Conservation (phyloP, 2,797 vertebrate species). For the Cyclopterus lumpus region DNA sequence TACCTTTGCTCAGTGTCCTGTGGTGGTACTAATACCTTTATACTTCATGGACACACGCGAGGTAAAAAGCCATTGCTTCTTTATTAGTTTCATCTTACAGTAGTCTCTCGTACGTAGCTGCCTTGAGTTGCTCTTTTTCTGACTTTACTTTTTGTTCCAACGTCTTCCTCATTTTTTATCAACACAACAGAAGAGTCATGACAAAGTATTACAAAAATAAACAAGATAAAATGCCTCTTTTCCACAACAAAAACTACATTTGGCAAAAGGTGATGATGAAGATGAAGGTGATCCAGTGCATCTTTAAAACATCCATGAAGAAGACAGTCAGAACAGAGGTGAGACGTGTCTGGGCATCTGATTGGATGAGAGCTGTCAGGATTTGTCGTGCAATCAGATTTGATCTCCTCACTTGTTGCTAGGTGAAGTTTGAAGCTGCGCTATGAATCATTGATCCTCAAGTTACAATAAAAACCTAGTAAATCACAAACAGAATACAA, state of each 20-base stretch:
- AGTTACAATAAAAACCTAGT: conserved; percentile 29
- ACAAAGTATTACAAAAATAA: conserved; percentile 69
- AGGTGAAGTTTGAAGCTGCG: conserved; percentile 26
- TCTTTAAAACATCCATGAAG: conserved; percentile 56
- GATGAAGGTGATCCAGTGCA: conserved; percentile 76
- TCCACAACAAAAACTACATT: conserved; percentile 78
- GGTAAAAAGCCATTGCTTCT: conserved; percentile 82
- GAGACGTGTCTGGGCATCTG: conserved; percentile 48
- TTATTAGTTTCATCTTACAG: conserved; percentile 88
- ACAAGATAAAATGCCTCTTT: conserved; percentile 72
- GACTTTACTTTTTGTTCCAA: conserved; percentile 72
- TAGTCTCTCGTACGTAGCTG: conserved; percentile 89
- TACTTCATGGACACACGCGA: not conserved
- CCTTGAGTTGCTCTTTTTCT: conserved; percentile 82
- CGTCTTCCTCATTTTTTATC: conserved; percentile 77
- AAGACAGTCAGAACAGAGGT: not conserved
- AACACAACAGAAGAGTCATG: conserved; percentile 77
- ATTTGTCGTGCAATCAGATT: conserved; percentile 60
- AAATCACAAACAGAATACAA: conserved; percentile 31
- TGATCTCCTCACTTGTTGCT: conserved; percentile 40
- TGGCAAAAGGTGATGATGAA: conserved; percentile 74
- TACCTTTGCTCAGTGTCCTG: not conserved
- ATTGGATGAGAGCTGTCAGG: conserved; percentile 71
- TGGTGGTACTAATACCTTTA: not conserved
- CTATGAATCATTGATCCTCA: conserved; percentile 18